A percentile compares a stretch with the other conserved stretches of the same genome.
These are phyloP conservation scores for Apostichopus japonicus DNA, from an alignment of 35 echinoderm and acorn worm species.

Conservation along the genomic window DNA sequence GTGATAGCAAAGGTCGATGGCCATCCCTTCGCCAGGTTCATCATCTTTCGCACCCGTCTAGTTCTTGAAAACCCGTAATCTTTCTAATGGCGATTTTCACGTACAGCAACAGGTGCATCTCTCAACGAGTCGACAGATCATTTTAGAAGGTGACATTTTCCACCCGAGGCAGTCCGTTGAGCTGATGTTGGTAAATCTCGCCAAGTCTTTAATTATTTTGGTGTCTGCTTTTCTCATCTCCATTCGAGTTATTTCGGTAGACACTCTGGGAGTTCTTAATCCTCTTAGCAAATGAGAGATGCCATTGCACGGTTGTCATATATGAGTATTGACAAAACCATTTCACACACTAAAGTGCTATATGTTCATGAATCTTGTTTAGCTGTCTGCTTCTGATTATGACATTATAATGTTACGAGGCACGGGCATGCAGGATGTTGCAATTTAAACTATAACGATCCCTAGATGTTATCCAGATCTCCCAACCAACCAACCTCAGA, in stretches of 20 bases:
- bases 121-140: not conserved
- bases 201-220: not conserved
- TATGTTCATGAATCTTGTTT: too few species aligned
- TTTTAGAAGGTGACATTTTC: not conserved
- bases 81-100: too few species aligned
- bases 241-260: not conserved
- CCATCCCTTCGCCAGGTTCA: not conserved
- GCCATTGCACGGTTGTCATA: not conserved
- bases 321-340: not conserved
- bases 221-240: not conserved
- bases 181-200: not conserved
- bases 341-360: not conserved
- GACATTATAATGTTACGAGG: too few species aligned
- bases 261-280: not conserved
- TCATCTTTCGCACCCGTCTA: not conserved
- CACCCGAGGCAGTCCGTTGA: not conserved
- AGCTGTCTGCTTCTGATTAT: too few species aligned
- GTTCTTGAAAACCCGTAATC: not conserved
- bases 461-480: too few species aligned
- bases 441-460: too few species aligned
- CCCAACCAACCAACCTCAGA: too few species aligned
- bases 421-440: too few species aligned
- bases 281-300: not conserved
- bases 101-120: not conserved
- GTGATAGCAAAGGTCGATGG: not conserved